These are phyloP conservation scores for Scaptomyza montana DNA, from an alignment of 1,140 invertebrate species.

Conservation along the genomic window DNA sequence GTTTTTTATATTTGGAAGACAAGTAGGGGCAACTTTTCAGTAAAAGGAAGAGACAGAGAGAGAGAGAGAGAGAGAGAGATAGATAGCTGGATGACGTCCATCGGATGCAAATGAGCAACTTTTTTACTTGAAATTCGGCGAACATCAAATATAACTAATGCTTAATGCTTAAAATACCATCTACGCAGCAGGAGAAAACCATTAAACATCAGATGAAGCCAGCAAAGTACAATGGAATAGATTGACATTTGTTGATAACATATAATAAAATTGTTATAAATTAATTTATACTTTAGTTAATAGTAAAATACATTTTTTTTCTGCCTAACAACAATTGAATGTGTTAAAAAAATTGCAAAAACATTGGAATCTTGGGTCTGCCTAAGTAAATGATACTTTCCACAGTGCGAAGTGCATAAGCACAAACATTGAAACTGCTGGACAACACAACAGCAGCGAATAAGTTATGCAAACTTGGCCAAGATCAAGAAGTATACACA, in stretches of 20 bases:
- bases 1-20: conserved; percentile 49
- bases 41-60: background rate
- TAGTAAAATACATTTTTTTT: too few relatives aligned
- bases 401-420: conserved; percentile 36
- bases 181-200: conserved; percentile 1
- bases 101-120: conserved; percentile 49
- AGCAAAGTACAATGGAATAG: conserved; percentile 3
- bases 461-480: conserved; percentile 64
- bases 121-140: conserved; percentile 55
- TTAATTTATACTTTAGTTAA: too few relatives aligned
- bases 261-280: too few relatives aligned
- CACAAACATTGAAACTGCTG: conserved; percentile 41
- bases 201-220: conserved; percentile 3
- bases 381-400: background rate
- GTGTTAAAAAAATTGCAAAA: too few relatives aligned
- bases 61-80: too few relatives aligned
- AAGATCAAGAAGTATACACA: conserved; percentile 30
- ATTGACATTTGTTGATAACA: too few relatives aligned
- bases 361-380: too few relatives aligned
- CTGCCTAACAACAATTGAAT: too few relatives aligned
- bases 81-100: too few relatives aligned
- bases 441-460: conserved; percentile 71
- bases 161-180: conserved; percentile 36
- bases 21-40: conserved; percentile 58
- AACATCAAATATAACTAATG: conserved; percentile 46